Evolutionary conservation across 2,113 vertebrate genomes (phyloP), one percentile per base, ranked within the genome.

Genomic region (Oplegnathus fasciatus): DNA sequence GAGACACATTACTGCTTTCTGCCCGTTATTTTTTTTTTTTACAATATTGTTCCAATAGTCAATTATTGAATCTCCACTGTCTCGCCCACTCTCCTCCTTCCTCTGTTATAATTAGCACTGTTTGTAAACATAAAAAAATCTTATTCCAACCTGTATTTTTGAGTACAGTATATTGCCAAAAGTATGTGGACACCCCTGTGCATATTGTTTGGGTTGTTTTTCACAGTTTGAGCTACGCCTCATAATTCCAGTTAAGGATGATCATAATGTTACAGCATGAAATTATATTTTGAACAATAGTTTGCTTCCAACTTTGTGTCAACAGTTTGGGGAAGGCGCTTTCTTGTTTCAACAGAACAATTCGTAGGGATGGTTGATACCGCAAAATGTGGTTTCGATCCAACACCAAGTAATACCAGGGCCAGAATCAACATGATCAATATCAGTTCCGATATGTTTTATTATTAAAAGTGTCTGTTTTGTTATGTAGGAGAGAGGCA

Each of bases 81-180:
- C 69, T 88, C 88, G 46, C 91, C 86, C 85, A 85, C 89, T 84
- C 72, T 75, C 60, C 65, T 91, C 58, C 73, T 72, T 83, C 89
- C 82, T 89, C 84, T 78, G 84, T 87, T 83, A 70, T 80, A 76
- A 87, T 89, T 73, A 81, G 69, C 10, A 44, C 10, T 37, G 32
- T 80, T 75, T 83, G 89, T 88, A 83, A 90, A 90, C 79, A 86
- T 11, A 6, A 61, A 73, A 74, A 30, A 70, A 75, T 44, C 44
- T 15, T n/a, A 72, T 66, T 73, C 64, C 83, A 83, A 40, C 10
- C 50, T 50, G 54, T 26, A 15, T 74, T 62, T 52, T 61, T 46
- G 32, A 30, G 5, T 24, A 61, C 4, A 8, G 9, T 50, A 18
- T n/a, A 4, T 64, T 0, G 30, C 24, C 72, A 62, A n/a, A 61